Evolutionary conservation across 1,140 invertebrate species (phyloP), one percentile per base, ranked within the genome.

Genomic region (Hetaerina americana): DNA sequence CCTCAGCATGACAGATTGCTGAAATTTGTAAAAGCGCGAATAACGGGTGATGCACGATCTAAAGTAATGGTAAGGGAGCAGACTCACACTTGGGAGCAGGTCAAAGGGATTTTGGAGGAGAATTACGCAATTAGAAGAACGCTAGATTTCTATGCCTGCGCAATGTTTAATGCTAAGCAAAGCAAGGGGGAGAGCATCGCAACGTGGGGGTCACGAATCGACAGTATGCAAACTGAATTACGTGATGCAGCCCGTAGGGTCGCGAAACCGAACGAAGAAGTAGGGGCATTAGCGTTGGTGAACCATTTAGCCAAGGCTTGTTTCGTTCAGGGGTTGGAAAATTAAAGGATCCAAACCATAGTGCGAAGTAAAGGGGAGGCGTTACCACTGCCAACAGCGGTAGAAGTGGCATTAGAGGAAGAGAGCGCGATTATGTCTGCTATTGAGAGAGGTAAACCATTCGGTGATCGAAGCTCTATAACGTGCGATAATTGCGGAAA

Each of bases 111-210:
- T n/a, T n/a, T 57, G 2, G 15, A 18, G 40, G 40, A 57, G 10
- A 66, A 40, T 40, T 49, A 70, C 18, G n/a, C 5, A 10, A 24
- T n/a, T 24, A 0, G 27, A 5, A 8, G 68, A 8, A 69, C 26
- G 6, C 26, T 69, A 1, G 68, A 69, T 69, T 69, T 10, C n/a
- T 28, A 69, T 69, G 68, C 68, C 22, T 69, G 68, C 26, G 18
- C 24, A 0, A n/a, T 69, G 24, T 69, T 69, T 27, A 69, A 27
- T 26, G 22, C 2, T 22, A 26, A n/a, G 10, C 68, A 69, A 28
- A 27, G 0, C 2, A 26, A 26, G 5, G 22, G 24, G 15, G 68
- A 69, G 26, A n/a, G 24, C 28, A 26, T 28, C 3, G 26, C 26
- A n/a, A 5, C 68, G 5, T 69, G 68, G 68, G 24, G 68, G 28